Conservation (phyloP, 2,888 invertebrate genomes). For the Cephalotes varians region DNA sequence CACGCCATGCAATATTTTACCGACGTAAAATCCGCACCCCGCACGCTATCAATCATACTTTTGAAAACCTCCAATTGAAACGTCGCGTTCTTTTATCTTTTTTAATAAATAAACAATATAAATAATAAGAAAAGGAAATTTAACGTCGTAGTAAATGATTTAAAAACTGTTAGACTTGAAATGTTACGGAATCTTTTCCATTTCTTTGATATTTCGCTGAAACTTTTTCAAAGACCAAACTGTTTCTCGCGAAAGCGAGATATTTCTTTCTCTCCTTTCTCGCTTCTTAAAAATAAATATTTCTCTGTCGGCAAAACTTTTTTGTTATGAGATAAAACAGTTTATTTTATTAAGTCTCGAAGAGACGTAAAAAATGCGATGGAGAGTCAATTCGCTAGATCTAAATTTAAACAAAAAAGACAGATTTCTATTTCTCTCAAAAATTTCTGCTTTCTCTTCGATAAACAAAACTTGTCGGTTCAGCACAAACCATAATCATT, state of each 20-base stretch:
- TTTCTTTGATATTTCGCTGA: neutral
- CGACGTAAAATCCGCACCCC: slow-evolving; percentile 37
- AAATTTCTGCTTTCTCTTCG: neutral
- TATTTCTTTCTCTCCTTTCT: slow-evolving; percentile 10
- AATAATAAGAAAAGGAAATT: slow-evolving; percentile 37
- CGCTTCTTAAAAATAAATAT: slow-evolving; percentile 26
- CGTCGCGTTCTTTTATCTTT: slow-evolving; percentile 32
- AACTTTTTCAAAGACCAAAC: slow-evolving; percentile 27
- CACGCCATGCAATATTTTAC: slow-evolving; percentile 38
- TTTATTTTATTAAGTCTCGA: neutral
- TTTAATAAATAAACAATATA: slow-evolving; percentile 34
- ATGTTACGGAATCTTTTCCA: slow-evolving; percentile 14
- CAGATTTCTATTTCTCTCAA: neutral
- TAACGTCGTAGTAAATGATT: neutral
- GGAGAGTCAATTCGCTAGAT: neutral
- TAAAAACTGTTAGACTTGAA: slow-evolving; percentile 16
- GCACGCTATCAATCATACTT: slow-evolving; percentile 47
- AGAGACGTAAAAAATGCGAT: neutral
- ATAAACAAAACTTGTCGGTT: neutral
- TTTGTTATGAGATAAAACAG: neutral
- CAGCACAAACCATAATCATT: neutral
- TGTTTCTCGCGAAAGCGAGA: slow-evolving; percentile 11
- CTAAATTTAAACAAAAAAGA: neutral
- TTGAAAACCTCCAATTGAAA: slow-evolving; percentile 22
- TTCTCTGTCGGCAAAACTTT: slow-evolving; percentile 1